Base-by-base conservation (phyloP, 1,140 invertebrate genomes). In the Diabrotica virgifera region DNA sequence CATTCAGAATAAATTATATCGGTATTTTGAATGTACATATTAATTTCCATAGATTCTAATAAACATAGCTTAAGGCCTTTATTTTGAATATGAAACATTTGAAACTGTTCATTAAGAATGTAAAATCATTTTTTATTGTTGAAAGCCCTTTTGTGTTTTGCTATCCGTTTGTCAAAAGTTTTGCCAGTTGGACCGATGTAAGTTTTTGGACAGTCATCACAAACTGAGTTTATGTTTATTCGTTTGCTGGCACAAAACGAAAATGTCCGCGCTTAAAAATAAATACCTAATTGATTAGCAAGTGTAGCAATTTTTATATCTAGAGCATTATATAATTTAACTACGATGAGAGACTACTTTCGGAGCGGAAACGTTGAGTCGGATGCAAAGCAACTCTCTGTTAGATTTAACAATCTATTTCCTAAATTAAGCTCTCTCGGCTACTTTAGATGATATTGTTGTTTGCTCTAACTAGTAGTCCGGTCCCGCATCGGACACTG, bases 381-480 rank as follows among this genome's bases (percentile, higher is more conserved):
- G 77, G 77, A 78, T 77, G 75, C 76, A 77, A 77, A 75, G 76
- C 76, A 75, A 73, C 75, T 73, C 60, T 73, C 59, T 74, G 77
- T 78, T 78, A 77, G 77, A 78, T 77, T 78, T 78, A 78, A 78
- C 77, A 78, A 78, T 78, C 77, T 75, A 78, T 78, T 78, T 78
- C 77, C 77, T 78, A 78, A 77, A 78, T 78, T 78, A 77, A 77
- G 65, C 68, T 66, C 72, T 66, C 72, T 73, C 67, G 69, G 69
- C 70, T 78, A 75, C 76, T 76, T 76, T 75, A 74, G 68, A 70
- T 64, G 67, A 62, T 60, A 70, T 68, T 67, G 63, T 65, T 70
- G 54, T 64, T 64, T 64, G 55, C 61, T 57, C 14, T 37, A 9
- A 53, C 8, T 46, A 46, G n/a, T 46, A 46, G 40, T 46, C 40